A percentile compares a stretch with the other conserved stretches of the same genome.
phyloP scores from a whole-genome alignment of 2,888 invertebrate genomes.

The Megaustenia siamemsis region DNA sequence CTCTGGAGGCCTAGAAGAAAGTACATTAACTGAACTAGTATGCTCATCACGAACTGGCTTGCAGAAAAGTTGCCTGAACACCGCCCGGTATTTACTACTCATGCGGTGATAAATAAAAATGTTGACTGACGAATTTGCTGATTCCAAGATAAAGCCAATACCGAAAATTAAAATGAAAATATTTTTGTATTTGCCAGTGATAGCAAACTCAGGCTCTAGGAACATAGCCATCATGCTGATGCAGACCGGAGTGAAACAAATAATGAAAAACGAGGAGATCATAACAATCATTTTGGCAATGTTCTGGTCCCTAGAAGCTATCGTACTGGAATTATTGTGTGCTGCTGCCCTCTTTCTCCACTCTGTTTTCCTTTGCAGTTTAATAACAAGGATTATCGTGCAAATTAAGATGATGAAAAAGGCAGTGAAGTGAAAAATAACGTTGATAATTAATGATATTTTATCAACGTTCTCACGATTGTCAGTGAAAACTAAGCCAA shows the following conservation, averaged over 20 bases:
- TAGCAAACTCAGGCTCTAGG: slow-evolving; percentile 3
- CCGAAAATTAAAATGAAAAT: not conserved
- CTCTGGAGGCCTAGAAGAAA: no score
- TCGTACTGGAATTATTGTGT: not conserved
- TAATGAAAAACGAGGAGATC: slow-evolving; percentile 17
- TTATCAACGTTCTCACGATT: slow-evolving; percentile 11
- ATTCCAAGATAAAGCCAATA: slow-evolving; percentile 25
- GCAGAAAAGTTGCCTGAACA: slow-evolving; percentile 4
- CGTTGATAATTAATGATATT: slow-evolving; percentile 1
- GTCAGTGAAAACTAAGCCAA: not conserved
- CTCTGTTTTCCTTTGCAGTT: not conserved
- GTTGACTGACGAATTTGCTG: slow-evolving; percentile 15
- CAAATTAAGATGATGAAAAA: not conserved
- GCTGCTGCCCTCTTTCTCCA: not conserved
- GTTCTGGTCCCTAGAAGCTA: not conserved
- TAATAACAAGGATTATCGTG: not conserved
- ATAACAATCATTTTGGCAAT: slow-evolving; percentile 10
- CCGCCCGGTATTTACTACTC: slow-evolving; percentile 11
- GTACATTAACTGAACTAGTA: no score
- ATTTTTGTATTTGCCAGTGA: slow-evolving; percentile 26
- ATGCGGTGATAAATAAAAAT: slow-evolving; percentile 19
- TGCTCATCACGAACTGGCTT: no score
- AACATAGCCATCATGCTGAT: slow-evolving; percentile 9
- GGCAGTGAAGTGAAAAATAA: not conserved
- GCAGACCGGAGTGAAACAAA: not conserved